Evolutionary conservation across 2,113 vertebrate species (phyloP).

Genomic region (Pontoporia blainvillei): DNA sequence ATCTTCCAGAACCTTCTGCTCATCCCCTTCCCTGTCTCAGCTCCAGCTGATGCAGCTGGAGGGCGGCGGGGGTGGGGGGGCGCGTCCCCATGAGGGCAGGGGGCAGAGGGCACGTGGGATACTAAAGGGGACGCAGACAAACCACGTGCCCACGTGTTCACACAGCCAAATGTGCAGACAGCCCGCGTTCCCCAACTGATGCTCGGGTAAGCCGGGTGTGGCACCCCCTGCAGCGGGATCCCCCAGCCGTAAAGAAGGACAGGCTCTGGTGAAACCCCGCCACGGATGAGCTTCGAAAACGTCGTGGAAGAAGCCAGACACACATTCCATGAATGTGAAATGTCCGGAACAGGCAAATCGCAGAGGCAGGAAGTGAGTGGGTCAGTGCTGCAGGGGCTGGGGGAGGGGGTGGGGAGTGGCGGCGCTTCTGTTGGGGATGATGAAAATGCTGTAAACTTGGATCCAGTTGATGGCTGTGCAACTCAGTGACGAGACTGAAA

Average conservation of each 20-base stretch:
- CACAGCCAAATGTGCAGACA: background rate
- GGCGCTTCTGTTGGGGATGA: too few species aligned
- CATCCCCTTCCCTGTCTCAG: too few species aligned
- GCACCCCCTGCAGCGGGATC: too few species aligned
- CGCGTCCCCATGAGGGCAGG: background rate
- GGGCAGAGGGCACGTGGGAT: background rate
- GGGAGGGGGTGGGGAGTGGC: too few species aligned
- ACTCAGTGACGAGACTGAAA: too few species aligned
- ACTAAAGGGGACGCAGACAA: too few species aligned
- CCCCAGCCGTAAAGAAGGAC: rapidly evolving
- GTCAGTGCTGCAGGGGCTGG: background rate
- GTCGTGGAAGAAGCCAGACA: background rate
- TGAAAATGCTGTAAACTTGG: too few species aligned
- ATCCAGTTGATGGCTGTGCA: too few species aligned
- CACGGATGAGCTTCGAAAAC: background rate
- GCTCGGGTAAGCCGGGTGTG: background rate
- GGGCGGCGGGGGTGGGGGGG: too few species aligned
- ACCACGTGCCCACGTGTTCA: background rate
- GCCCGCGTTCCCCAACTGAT: background rate
- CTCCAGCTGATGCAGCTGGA: background rate
- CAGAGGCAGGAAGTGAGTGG: background rate
- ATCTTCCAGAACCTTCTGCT: too few species aligned
- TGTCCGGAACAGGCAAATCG: background rate
- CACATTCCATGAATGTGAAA: background rate
- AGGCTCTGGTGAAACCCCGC: background rate